Evolutionary conservation across 2,797 vertebrate genomes (phyloP).

Genomic region (Dipus sagitta): DNA sequence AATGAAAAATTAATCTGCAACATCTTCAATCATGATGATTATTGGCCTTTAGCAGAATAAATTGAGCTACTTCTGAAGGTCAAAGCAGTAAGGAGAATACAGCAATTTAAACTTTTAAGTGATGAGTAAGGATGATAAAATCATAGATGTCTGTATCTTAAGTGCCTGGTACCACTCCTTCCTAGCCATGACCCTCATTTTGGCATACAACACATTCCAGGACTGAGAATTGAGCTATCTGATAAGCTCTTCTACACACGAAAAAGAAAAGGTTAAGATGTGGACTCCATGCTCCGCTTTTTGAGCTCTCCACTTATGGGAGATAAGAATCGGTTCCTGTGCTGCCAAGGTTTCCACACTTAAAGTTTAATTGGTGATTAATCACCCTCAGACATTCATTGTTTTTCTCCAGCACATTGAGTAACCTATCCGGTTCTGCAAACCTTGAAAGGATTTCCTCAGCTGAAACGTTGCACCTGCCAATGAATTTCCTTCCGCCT

Average conservation of each 20-base stretch:
- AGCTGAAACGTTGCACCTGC: conserved; percentile 11
- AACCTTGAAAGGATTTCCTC: conserved; percentile 49
- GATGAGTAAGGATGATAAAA: background rate
- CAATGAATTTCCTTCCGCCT: conserved; percentile 8
- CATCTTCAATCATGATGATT: background rate
- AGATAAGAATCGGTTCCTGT: background rate
- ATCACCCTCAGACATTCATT: conserved; percentile 24
- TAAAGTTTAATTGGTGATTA: conserved; percentile 65
- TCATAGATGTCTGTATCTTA: background rate
- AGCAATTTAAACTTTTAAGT: conserved; percentile 26
- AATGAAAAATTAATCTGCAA: background rate
- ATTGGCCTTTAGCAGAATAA: background rate
- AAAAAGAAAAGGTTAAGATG: background rate
- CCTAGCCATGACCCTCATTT: background rate
- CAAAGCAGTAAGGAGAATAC: background rate
- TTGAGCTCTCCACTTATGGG: background rate
- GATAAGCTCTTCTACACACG: background rate
- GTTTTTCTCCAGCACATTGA: background rate
- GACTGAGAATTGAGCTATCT: background rate
- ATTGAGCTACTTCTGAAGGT: background rate
- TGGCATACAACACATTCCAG: background rate
- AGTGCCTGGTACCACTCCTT: background rate
- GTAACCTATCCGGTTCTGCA: background rate
- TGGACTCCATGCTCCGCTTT: background rate
- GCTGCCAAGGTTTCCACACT: conserved; percentile 17